phyloP scores from a whole-genome alignment of 2,888 invertebrate genomes.

The Dioctria linearis region DNA sequence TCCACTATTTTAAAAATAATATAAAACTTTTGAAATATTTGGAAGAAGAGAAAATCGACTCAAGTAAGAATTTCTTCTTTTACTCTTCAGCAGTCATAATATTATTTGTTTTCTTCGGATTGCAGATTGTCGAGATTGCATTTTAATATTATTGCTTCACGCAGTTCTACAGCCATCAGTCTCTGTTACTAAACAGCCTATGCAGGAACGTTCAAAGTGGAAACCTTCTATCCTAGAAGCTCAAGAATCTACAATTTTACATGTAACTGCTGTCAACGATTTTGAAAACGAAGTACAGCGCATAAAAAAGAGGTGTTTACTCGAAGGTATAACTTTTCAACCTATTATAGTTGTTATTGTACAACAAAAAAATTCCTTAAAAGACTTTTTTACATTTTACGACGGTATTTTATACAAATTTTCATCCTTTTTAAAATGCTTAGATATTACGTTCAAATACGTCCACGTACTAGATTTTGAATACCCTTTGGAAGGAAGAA shows the following conservation, averaged over 20 bases:
- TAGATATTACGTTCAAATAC: conserved; percentile 30
- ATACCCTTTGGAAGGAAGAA: too few relatives aligned
- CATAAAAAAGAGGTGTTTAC: too few relatives aligned
- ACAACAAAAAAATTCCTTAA: background rate
- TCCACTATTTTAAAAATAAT: conserved; percentile 1
- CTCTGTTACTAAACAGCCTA: background rate
- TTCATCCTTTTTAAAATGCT: conserved; percentile 20
- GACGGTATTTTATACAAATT: conserved; percentile 49
- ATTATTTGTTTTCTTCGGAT: background rate
- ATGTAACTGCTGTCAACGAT: too few relatives aligned
- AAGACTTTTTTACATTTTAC: conserved; percentile 35
- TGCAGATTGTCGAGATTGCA: conserved; percentile 53
- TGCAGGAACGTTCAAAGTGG: conserved; percentile 44
- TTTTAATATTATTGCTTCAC: conserved; percentile 11
- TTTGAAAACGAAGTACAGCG: background rate
- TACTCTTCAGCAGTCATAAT: background rate
- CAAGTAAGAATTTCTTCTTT: conserved; percentile 33
- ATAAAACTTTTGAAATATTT: conserved; percentile 24
- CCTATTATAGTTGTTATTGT: conserved; percentile 34
- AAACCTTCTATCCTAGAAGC: conserved; percentile 46
- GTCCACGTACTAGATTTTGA: too few relatives aligned
- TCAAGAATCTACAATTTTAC: background rate
- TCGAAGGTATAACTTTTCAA: conserved; percentile 32
- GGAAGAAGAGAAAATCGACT: conserved; percentile 24
- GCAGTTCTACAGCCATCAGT: conserved; percentile 38